Evolutionary conservation across 2,888 invertebrate genomes (phyloP), one percentile per base, ranked within the genome.

Genomic region (Scotopteryx bipunctaria): DNA sequence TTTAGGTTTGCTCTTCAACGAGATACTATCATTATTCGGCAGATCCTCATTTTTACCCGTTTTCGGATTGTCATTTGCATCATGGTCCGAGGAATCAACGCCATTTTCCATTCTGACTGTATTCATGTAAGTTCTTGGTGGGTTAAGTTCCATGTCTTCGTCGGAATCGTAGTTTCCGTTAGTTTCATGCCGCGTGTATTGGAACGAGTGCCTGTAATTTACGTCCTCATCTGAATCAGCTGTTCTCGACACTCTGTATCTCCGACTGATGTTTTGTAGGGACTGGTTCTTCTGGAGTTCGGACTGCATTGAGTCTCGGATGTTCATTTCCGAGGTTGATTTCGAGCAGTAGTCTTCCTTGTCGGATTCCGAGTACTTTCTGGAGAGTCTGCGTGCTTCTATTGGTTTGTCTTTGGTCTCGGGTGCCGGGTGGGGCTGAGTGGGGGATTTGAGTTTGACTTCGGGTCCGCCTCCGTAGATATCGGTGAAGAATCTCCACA

Each of bases 401-500:
- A 13, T 6, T 2, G 47, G 42, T 43, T 47, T 43, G 5, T 71
- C 56, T 54, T 58, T 64, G 51, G 50, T 32, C 31, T 64, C 63
- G 43, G 57, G 40, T 25, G 48, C 40, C 32, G 53, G 62, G 2
- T 49, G 46, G 41, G 43, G 38, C 29, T 41, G 56, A 37, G 21
- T 23, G 41, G 83, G 82, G 0, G 82, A 71, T 33, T 76, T 80
- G 14, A 91, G 81, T 2, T 66, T 73, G n/a, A 97, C 91, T 73
- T 96, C 96, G 0, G 98, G 98, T 0, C 98, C 98, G 0, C 98
- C 98, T 5, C 96, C 96, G 76, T 98, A 98, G 43, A 95, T 96
- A 55, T 92, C 92, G 43, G 93, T 92, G 76, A 98, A 95, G 86
- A 97, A 98, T 61, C 93, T 92, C 98, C 98, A 98, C 48, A 96